phyloP scores from a whole-genome alignment of 2,888 invertebrate species.

The Luffia ferchaultella region DNA sequence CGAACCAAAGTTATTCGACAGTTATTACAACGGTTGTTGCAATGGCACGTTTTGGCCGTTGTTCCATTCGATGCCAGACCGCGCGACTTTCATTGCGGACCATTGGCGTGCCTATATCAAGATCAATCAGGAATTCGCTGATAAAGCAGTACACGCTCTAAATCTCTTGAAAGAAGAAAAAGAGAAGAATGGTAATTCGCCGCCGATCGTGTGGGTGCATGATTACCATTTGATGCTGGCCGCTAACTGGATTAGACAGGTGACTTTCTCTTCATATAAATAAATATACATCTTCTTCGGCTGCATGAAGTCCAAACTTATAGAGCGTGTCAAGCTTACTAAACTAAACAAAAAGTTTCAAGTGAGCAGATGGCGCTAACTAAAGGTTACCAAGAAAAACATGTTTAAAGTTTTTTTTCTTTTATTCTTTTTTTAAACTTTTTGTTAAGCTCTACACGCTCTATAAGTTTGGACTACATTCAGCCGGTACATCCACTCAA shows the following conservation, averaged over 20 bases:
- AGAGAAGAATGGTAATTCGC: constrained; percentile 38
- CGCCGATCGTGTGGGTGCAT: constrained; percentile 92
- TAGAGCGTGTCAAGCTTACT: no score
- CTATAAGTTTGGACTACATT: no score
- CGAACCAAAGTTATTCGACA: constrained; percentile 79
- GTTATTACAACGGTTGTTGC: constrained; percentile 92
- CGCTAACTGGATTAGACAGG: constrained; percentile 89
- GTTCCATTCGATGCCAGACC: constrained; percentile 92
- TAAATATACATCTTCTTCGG: no score
- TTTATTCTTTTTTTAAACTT: no score
- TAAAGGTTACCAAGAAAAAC: no score
- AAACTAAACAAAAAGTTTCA: no score
- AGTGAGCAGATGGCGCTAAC: no score
- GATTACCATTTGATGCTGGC: constrained; percentile 95
- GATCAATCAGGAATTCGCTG: constrained; percentile 85
- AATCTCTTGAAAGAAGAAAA: constrained; percentile 60
- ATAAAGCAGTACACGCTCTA: constrained; percentile 76
- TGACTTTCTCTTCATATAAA: no score
- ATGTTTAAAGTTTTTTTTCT: no score
- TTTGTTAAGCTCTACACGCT: no score
- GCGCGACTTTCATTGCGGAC: constrained; percentile 82
- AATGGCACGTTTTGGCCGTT: constrained; percentile 93
- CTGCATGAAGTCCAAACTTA: no score
- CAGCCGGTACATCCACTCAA: no score
- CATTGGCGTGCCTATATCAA: constrained; percentile 85